Conservation (phyloP, 2,888 invertebrate species). For the Stenichneumon culpator region DNA sequence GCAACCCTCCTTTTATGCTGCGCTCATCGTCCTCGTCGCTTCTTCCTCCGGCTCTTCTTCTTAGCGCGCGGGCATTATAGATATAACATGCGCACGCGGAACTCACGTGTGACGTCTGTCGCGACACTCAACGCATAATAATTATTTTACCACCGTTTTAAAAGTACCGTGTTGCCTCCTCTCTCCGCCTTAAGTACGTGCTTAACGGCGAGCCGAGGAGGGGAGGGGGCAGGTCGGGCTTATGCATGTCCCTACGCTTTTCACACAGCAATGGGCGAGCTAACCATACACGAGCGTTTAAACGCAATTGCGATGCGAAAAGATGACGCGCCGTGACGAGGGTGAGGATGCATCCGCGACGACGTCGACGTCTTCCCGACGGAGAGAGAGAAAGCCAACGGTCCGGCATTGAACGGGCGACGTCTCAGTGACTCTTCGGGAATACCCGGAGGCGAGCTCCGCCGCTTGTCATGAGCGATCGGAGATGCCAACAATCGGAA, state of each 20-base stretch:
- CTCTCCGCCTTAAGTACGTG: constrained; percentile 52
- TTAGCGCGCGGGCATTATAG: constrained; percentile 27
- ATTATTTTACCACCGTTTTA: constrained; percentile 59
- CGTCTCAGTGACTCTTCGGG: constrained; percentile 49
- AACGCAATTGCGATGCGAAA: constrained; percentile 44
- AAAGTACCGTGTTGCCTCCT: constrained; percentile 48
- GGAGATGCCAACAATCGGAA: constrained; percentile 35
- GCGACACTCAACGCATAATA: constrained; percentile 59
- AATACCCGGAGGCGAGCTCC: constrained; percentile 35
- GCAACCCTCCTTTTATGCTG: constrained; percentile 53
- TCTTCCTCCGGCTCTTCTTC: constrained; percentile 11
- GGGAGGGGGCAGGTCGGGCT: too few species aligned
- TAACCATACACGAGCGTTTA: constrained; percentile 31
- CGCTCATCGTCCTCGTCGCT: constrained; percentile 34
- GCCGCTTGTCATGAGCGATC: constrained; percentile 51
- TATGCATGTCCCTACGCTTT: constrained; percentile 13
- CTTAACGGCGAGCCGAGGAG: neutral
- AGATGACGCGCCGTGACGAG: constrained; percentile 53
- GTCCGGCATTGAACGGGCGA: constrained; percentile 27
- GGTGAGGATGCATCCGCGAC: constrained; percentile 48
- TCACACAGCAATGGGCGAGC: constrained; percentile 1
- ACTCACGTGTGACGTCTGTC: constrained; percentile 62
- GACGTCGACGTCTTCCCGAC: constrained; percentile 20
- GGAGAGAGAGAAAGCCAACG: constrained; percentile 28
- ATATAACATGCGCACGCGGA: constrained; percentile 45